These are phyloP conservation scores for Patella pellucida DNA, from an alignment of 2,888 invertebrate genomes.

Conservation along the genomic window DNA sequence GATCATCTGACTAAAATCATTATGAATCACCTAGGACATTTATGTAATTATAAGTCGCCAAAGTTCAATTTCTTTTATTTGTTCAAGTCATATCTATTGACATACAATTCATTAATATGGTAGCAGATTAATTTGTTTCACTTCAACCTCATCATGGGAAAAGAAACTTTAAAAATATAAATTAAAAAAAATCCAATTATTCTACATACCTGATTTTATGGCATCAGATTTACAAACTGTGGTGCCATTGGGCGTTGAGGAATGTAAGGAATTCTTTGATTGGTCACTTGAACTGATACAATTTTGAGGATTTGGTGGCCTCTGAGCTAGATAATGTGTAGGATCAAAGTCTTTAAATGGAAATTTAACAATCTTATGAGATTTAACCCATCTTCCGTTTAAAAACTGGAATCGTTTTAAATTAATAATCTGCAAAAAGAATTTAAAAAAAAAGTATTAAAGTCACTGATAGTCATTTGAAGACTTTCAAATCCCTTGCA, in stretches of 20 bases:
- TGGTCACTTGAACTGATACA: neutral
- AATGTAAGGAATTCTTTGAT: slow-evolving; percentile 17
- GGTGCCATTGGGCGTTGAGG: slow-evolving; percentile 20
- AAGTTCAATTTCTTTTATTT: too few species aligned
- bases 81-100: too few species aligned
- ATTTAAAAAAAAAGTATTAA: too few species aligned
- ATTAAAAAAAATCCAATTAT: neutral
- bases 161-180: too few species aligned
- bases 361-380: slow-evolving; percentile 92
- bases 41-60: too few species aligned
- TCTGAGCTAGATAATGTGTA: slow-evolving; percentile 82
- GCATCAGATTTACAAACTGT: slow-evolving; percentile 1
- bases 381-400: slow-evolving; percentile 93
- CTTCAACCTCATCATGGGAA: too few species aligned
- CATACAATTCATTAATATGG: too few species aligned
- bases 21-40: too few species aligned
- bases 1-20: too few species aligned
- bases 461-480: too few species aligned
- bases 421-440: slow-evolving; percentile 82
- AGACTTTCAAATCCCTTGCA: too few species aligned
- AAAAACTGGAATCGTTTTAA: slow-evolving; percentile 92
- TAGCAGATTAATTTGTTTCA: too few species aligned
- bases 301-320: slow-evolving; percentile 31
- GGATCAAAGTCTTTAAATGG: slow-evolving; percentile 90
- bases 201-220: neutral